Conservation (phyloP, 2,888 invertebrate species). For the Apantesis nais region DNA sequence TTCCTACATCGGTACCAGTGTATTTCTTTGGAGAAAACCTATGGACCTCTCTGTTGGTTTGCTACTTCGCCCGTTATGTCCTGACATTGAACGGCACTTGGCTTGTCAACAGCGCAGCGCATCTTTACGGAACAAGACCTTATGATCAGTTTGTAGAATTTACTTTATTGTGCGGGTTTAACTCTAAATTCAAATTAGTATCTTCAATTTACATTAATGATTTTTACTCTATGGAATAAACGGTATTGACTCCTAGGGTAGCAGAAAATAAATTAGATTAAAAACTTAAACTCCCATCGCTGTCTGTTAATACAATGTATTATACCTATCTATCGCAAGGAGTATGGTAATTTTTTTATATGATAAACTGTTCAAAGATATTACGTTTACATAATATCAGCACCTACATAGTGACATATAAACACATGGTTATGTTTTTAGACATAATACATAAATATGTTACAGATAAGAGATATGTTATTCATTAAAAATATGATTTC, state of each 20-base stretch:
- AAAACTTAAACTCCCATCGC: neutral
- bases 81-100: conserved; percentile 90
- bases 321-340: neutral
- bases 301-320: neutral
- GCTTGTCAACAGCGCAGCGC: conserved; percentile 93
- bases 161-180: neutral
- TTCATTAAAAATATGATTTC: neutral
- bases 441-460: too few relatives aligned
- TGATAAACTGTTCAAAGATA: neutral
- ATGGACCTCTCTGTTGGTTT: conserved; percentile 85
- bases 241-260: neutral
- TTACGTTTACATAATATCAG: too few relatives aligned
- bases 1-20: conserved; percentile 88
- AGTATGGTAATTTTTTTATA: neutral
- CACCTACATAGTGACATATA: too few relatives aligned
- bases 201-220: too few relatives aligned
- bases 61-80: conserved; percentile 87
- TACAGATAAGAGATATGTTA: neutral
- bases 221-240: neutral
- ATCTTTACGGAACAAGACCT: conserved; percentile 91
- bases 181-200: too few relatives aligned
- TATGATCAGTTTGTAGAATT: conserved; percentile 88
- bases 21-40: conserved; percentile 89
- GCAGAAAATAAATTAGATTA: neutral
- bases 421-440: neutral